Base-by-base conservation (phyloP, 92 coral and sea anemone genomes). In the Parazoanthus darwini region DNA sequence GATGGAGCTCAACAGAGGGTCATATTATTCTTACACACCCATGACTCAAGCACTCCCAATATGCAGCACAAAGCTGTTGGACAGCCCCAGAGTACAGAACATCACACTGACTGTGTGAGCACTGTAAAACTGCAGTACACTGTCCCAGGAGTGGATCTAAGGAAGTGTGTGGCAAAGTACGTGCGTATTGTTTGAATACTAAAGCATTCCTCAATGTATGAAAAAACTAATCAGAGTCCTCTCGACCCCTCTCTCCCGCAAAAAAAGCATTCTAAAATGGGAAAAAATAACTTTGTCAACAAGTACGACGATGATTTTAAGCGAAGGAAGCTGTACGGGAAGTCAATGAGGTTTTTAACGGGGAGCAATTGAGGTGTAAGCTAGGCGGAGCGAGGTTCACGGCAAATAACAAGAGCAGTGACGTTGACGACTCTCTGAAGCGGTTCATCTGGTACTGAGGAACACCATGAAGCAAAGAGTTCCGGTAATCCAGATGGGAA, bases 41-140 rank as follows among this genome's bases (percentile, higher is more conserved):
- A 95, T 92, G 98, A 93, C 96, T 91, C 95, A 95, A 87, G 98
- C 97, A 90, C 93, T 92, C 94, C 94, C 93, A 95, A 95, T 93
- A 84, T 93, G 94, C 98, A 95, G 98, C 98, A 89, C 88, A 90
- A 94, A 87, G 96, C 98, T 95, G 98, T 95, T 93, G 96, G 91
- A 86, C 88, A 42, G 37, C 63, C 66, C 51, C 91, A 80, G 90
- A 92, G 65, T 86, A 86, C 82, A 56, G 76, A 86, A 90, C 59
- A 71, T 83, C 70, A 80, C 86, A 90, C 89, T 85, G 56, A 67
- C 80, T 37, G 63, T 77, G 88, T 59, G 74, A 87, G 59, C 86
- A 88, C 39, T 48, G 89, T 71, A 44, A 50, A 16, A 0, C 68
- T 90, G 85, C 33, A 65, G 85, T 26, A 25, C 58, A 82, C 77